Evolutionary conservation across 2,113 vertebrate species (phyloP), one percentile per base, ranked within the genome.

Genomic region (Riparia riparia): DNA sequence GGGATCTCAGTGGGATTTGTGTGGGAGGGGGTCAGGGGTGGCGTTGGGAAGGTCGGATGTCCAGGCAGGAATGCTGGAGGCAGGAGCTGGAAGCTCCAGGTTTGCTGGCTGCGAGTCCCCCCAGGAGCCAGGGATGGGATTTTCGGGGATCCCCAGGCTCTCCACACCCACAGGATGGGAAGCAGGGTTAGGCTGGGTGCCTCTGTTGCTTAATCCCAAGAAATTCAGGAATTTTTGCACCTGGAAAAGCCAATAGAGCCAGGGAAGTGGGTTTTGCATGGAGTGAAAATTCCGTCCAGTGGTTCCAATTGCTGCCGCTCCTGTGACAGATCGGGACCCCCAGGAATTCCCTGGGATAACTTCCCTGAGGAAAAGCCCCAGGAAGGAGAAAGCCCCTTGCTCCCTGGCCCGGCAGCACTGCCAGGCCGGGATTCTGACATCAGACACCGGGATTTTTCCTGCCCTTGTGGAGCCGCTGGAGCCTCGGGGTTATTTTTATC

Each of bases 401-500:
- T 68, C 65, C 39, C 39, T 6, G 21, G 51, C 58, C 2, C 1
- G 28, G 66, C 74, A 32, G 31, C 29, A 5, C 80, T 25, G 72
- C n/a, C 25, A 8, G 78, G 31, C 65, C 78, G 84, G 73, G 42
- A 2, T 82, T 94, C 89, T 39, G 92, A 90, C 71, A 86, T 58
- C 79, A 95, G 94, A 86, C 66, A 87, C 92, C 94, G 69, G 26
- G 68, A 82, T 92, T 93, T 86, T 92, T 86, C 88, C 87, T 94
- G 96, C 95, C 72, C 91, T 91, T 79, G 81, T 79, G 91, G 70
- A 74, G 94, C 94, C 37, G 60, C 53, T 1, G 20, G 50, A 92
- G 85, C 63, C 65, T 86, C 5, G 20, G 44, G 28, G 96, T 97
- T 98, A 98, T 98, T 98, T 98, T 98, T 98, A 98, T 93, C 98